These are phyloP conservation scores for Kryptolebias marmoratus DNA, from an alignment of 2,113 vertebrate species.

Conservation along the genomic window DNA sequence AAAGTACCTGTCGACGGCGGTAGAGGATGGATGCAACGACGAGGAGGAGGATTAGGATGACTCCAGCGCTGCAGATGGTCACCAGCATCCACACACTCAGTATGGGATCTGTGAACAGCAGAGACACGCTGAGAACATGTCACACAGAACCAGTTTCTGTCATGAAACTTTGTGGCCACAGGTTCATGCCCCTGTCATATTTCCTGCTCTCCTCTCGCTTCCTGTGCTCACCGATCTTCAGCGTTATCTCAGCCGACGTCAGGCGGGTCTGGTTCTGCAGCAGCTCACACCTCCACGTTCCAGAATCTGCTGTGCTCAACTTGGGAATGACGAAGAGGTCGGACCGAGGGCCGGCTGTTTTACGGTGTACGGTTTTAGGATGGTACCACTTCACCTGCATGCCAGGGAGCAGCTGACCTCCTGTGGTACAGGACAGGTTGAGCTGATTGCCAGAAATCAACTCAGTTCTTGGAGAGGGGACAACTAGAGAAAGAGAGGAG, in stretches of 20 bases:
- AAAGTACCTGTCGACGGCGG: slow-evolving; percentile 64
- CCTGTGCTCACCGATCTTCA: slow-evolving; percentile 75
- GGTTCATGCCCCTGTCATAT: slow-evolving; percentile 36
- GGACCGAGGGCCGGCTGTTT: fast-evolving
- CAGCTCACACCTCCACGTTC: slow-evolving; percentile 73
- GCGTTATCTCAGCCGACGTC: slow-evolving; percentile 35
- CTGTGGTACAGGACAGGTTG: slow-evolving; percentile 72
- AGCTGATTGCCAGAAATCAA: slow-evolving; percentile 57
- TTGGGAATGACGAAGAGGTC: slow-evolving; percentile 28
- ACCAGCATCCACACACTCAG: slow-evolving; percentile 68
- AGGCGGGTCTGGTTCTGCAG: neutral
- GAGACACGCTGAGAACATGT: slow-evolving; percentile 9
- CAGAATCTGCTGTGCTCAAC: slow-evolving; percentile 26
- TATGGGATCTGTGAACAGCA: slow-evolving; percentile 49
- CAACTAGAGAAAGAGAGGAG: slow-evolving; percentile 43
- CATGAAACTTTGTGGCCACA: slow-evolving; percentile 20
- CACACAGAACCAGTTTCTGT: slow-evolving; percentile 18
- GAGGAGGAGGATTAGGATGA: slow-evolving; percentile 66
- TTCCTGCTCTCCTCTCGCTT: slow-evolving; percentile 56
- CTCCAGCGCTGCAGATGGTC: slow-evolving; percentile 54
- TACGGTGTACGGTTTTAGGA: neutral
- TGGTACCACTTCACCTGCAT: slow-evolving; percentile 63
- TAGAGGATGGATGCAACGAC: slow-evolving; percentile 54
- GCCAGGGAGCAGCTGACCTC: slow-evolving; percentile 18
- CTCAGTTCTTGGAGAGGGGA: neutral